Percentiles rank a stretch among this genome's conserved stretches.
These are phyloP conservation scores for Mastigias papua DNA, from an alignment of 30 jellyfish, hydroid and myxozoan genomes.

Conservation along the genomic window DNA sequence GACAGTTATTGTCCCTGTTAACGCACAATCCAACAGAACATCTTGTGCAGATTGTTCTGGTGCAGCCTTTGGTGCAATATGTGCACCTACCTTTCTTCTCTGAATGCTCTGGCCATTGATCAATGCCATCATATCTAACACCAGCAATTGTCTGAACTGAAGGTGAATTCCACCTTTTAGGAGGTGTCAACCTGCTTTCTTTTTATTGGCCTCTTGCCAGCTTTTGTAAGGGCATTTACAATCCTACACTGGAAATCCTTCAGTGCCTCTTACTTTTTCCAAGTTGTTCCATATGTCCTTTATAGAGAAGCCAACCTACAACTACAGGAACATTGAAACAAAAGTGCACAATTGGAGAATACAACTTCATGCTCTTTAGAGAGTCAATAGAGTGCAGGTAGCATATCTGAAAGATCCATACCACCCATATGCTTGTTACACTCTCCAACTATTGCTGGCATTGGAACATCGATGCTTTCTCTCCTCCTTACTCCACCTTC, in stretches of 20 bases:
- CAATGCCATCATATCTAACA: constrained; percentile 17
- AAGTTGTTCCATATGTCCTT: constrained; percentile 10
- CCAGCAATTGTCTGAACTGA: background rate
- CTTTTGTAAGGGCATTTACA: constrained; percentile 23
- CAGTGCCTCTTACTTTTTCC: background rate
- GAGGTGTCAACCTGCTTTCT: constrained; percentile 6
- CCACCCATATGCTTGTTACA: constrained; percentile 67
- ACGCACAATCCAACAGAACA: constrained; percentile 11
- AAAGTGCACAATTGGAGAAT: constrained; percentile 22
- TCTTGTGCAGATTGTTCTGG: background rate
- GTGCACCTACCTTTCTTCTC: constrained; percentile 20
- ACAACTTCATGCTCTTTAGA: constrained; percentile 33
- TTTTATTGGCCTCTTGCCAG: constrained; percentile 10
- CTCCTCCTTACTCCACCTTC: constrained; percentile 35
- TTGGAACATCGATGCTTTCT: constrained; percentile 34
- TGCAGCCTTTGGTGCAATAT: constrained; percentile 25
- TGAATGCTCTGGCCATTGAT: constrained; percentile 38
- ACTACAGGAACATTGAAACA: constrained; percentile 51
- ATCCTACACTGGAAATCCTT: constrained; percentile 1
- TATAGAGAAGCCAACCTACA: constrained; percentile 48
- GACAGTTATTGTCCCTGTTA: constrained; percentile 12
- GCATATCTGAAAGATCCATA: constrained; percentile 52
- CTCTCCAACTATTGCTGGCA: constrained; percentile 36
- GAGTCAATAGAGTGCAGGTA: constrained; percentile 36
- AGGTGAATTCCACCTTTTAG: background rate